Base-by-base conservation (phyloP, 2,888 invertebrate genomes). In the Tubulanus polymorphus region DNA sequence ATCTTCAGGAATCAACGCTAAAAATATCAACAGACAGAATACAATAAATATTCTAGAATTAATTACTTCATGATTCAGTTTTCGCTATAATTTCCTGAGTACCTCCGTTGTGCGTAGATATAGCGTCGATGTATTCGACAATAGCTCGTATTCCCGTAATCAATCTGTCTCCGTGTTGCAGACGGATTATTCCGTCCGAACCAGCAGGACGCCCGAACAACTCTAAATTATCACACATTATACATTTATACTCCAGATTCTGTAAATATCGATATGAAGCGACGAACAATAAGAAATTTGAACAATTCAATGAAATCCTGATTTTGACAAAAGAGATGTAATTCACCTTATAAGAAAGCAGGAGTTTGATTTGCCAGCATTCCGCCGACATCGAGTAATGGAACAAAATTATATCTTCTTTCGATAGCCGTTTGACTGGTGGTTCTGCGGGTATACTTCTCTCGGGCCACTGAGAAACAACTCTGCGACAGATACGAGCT, bases 131-230 rank as follows among this genome's bases (percentile, higher is more conserved):
- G 47, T 61, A 61, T 18, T 59, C 59, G 12, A 59, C 45, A 6
- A 51, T 53, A 10, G 55, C 56, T 20, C 53, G 25, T 27, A 50
- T 37, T 5, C 61, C 61, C 15, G 47, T 48, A 32, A 59, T 51
- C 3, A 48, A 47, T 12, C 48, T 37, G 2, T 54, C 46, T 2
- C 53, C 54, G 20, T 59, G 59, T 26, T 59, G 55, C 32, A 59
- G 51, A 6, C 55, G 51, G 45, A 48, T 50, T 27, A 61, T 50
- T n/a, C 59, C 55, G 15, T 53, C 57, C 12, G 59, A 56, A 10
- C 61, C 61, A 10, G 53, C 49, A 12, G 59, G 51, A 20, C 57
- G 61, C 23, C 55, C 59, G 32, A 61, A 54, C 35, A 56, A 25
- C 30, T 61, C 59, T 12, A 56, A 26, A 29, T 53, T 49, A 29